Conservation (phyloP, 2,113 vertebrate species). For the Vireo altiloquus region DNA sequence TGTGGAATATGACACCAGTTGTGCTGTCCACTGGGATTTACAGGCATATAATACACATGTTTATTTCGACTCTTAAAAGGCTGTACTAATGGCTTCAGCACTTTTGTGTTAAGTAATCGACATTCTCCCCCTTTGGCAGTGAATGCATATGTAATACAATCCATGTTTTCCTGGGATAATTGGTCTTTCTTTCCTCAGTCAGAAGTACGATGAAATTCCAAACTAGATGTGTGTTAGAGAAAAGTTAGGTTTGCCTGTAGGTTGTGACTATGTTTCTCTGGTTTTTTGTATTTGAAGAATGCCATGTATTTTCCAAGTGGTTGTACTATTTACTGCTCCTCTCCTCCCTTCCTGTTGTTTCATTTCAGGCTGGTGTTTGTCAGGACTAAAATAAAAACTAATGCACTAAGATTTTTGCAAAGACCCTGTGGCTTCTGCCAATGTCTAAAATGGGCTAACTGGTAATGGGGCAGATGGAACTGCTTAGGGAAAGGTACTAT, state of each 20-base stretch:
- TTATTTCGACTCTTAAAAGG: constrained; percentile 77
- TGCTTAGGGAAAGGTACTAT: not conserved
- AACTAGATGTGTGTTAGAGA: constrained; percentile 40
- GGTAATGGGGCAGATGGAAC: not conserved
- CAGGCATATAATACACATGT: constrained; percentile 72
- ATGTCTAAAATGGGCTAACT: not conserved
- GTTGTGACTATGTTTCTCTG: not conserved
- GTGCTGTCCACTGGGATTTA: constrained; percentile 68
- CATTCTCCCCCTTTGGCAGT: constrained; percentile 48
- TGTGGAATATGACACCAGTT: constrained; percentile 77
- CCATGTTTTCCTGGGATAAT: constrained; percentile 73
- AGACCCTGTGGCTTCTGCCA: not conserved
- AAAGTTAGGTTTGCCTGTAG: not conserved
- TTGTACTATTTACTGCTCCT: not conserved
- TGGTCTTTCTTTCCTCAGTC: constrained; percentile 63
- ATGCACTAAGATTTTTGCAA: not conserved
- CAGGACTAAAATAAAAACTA: not conserved
- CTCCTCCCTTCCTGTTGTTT: not conserved
- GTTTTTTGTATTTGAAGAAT: not conserved
- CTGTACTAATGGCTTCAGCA: constrained; percentile 78
- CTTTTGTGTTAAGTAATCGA: constrained; percentile 77
- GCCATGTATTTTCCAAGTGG: not conserved
- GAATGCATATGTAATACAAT: constrained; percentile 71
- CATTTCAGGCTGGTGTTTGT: not conserved
- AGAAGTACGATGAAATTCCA: constrained; percentile 63